Evolutionary conservation across 2,888 invertebrate genomes (phyloP), one percentile per base, ranked within the genome.

Genomic region (Lasioglossum zephyrum): DNA sequence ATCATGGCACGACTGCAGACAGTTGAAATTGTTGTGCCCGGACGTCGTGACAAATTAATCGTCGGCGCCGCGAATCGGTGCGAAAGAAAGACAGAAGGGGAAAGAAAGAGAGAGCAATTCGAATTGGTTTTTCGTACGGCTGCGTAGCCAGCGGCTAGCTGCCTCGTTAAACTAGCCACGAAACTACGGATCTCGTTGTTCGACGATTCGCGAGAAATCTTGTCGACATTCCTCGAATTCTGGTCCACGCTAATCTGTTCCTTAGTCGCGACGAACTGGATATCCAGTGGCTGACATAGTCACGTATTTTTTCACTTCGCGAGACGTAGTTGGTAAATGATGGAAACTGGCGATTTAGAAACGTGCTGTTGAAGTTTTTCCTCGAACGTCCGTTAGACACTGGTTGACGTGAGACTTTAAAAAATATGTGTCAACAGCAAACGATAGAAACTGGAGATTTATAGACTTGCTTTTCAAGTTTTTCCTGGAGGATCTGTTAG

Each of bases 11-110:
- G 85, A 79, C 86, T 86, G 88, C 80, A 84, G 90, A 91, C 91
- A 87, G 85, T 89, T 89, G 85, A 90, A 91, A 91, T 91, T 87
- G 84, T 89, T 89, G 87, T 84, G 82, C 82, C 84, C 81, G 73
- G 77, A 79, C 88, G 84, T 83, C 84, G 87, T 92, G 91, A 91
- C 92, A 91, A 92, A 92, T 91, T 91, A 91, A 91, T 91, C 89
- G 86, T 79, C 87, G 85, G 77, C 83, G 77, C 84, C 73, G 82
- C 85, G 72, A 87, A 83, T 49, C 63, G 70, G 4, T 22, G 69
- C 36, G 69, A 39, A 69, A 69, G 22, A 39, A 9, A 39, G 69
- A 69, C 69, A 18, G 22, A n/a, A 6, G 2, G 11, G 2, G 5
- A 39, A 69, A 44, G 44, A 63, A 31, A 53, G 16, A 9, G 39